Conservation (phyloP, 64 coral and sea anemone genomes). For the Astreopora myriophthalma region DNA sequence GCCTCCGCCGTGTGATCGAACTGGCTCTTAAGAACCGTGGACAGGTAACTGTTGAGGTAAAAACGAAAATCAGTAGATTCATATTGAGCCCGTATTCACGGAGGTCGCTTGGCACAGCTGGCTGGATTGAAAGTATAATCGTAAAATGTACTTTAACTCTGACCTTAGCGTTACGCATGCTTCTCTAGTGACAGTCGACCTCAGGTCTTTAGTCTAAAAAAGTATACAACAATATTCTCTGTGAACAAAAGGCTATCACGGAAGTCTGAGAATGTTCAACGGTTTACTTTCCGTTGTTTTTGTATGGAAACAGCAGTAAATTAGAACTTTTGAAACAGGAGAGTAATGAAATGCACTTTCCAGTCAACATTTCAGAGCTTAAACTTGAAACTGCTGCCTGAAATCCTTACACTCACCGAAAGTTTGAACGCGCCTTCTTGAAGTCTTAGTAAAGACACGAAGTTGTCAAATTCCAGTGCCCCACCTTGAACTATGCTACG, state of each 20-base stretch:
- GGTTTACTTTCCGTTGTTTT: too few relatives aligned
- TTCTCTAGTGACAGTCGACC: conserved; percentile 88
- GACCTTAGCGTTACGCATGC: conserved; percentile 94
- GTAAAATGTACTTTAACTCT: not conserved
- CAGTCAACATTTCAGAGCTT: not conserved
- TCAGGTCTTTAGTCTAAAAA: conserved; percentile 87
- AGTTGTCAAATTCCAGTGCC: conserved; percentile 81
- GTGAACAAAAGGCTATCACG: not conserved
- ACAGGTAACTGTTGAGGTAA: conserved; percentile 70
- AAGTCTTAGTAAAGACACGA: conserved; percentile 58
- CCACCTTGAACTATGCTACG: conserved; percentile 78
- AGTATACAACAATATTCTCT: not conserved
- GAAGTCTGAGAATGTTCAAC: not conserved
- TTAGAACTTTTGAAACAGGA: too few relatives aligned
- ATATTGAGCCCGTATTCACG: too few relatives aligned
- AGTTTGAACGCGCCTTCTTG: conserved; percentile 97
- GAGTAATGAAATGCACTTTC: not conserved
- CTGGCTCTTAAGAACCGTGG: conserved; percentile 80
- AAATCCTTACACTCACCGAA: conserved; percentile 60
- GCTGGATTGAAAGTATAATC: too few relatives aligned
- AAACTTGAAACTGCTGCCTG: not conserved
- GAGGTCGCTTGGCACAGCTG: too few relatives aligned
- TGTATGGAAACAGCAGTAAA: too few relatives aligned
- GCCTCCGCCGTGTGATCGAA: conserved; percentile 97
- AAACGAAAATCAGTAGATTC: not conserved